A percentile compares a stretch with the other conserved stretches of the same genome.
phyloP scores from a whole-genome alignment of 2,888 invertebrate species.

The Nomada fucata region DNA sequence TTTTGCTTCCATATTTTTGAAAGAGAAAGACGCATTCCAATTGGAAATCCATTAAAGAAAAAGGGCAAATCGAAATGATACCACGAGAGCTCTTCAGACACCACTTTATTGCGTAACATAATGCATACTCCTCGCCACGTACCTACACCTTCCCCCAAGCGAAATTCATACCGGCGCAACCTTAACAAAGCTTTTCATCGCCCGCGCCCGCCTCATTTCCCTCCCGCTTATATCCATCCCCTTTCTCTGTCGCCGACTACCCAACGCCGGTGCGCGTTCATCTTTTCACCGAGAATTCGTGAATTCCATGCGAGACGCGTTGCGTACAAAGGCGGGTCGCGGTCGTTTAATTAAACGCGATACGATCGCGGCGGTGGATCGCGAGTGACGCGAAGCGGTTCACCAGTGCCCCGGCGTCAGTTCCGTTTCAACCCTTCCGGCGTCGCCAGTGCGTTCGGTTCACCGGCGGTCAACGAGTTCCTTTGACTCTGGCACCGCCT shows the following conservation, averaged over 20 bases:
- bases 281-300: background rate
- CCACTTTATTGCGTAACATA: too few species aligned
- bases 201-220: too few species aligned
- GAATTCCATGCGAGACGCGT: background rate
- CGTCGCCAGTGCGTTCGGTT: constrained; percentile 44
- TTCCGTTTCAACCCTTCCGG: constrained; percentile 26
- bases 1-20: too few species aligned
- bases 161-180: too few species aligned
- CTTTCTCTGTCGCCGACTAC: background rate
- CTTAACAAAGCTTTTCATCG: too few species aligned
- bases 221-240: too few species aligned
- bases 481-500: constrained; percentile 56
- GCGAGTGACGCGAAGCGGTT: background rate
- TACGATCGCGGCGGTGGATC: background rate
- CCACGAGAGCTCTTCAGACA: too few species aligned
- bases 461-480: constrained; percentile 59
- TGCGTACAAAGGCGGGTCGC: background rate
- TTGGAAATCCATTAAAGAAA: too few species aligned
- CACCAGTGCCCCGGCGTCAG: background rate
- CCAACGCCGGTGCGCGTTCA: background rate
- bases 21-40: too few species aligned
- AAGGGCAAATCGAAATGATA: too few species aligned
- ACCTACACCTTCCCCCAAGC: too few species aligned
- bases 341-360: constrained; percentile 13
- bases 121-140: too few species aligned